Evolutionary conservation across 2,113 vertebrate species (phyloP), one percentile per base, ranked within the genome.

Genomic region (Verasper variegatus): DNA sequence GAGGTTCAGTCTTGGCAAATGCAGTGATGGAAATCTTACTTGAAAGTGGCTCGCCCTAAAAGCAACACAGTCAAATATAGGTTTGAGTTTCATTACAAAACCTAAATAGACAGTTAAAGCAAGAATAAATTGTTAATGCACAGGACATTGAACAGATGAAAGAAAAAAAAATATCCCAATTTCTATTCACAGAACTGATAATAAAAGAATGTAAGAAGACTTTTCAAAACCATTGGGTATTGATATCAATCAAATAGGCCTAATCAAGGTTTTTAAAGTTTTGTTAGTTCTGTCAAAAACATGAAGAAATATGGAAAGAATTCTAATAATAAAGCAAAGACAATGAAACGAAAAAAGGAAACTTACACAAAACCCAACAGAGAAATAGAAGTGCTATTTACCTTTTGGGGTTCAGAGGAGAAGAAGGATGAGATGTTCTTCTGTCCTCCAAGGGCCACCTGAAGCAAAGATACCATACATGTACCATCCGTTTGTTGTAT

Each of bases 391-490:
- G 27, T 26, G 26, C 20, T 61, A 7, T 31, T 7, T 31, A 87
- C 88, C 81, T 79, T 84, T 21, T 68, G 66, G 27, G 75, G 89
- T 52, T 81, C 64, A 62, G 80, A 68, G 69, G 80, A 68, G 69
- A 93, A 93, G 71, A 91, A 94, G 2, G 88, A 70, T 1, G 80
- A 84, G 24, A 93, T 92, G 73, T 74, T 82, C 35, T 62, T 83
- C 61, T 91, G 88, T 0, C 73, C 85, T 31, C 47, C 82, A 12
- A 40, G 15, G 11, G 60, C 20, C 17, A 68, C 79, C 92, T 92
- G 67, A 37, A 3, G 69, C 55, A 60, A 17, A 55, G 15, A 27
- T 20, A 47, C 1, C 15, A 27, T 2, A 58, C 18, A 35, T 15
- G 12, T 54, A 7, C 1, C 8, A 20, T 18, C 8, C 14, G n/a